Evolutionary conservation across 2,113 vertebrate genomes (phyloP).

Genomic region (Eulacestoma nigropectus): DNA sequence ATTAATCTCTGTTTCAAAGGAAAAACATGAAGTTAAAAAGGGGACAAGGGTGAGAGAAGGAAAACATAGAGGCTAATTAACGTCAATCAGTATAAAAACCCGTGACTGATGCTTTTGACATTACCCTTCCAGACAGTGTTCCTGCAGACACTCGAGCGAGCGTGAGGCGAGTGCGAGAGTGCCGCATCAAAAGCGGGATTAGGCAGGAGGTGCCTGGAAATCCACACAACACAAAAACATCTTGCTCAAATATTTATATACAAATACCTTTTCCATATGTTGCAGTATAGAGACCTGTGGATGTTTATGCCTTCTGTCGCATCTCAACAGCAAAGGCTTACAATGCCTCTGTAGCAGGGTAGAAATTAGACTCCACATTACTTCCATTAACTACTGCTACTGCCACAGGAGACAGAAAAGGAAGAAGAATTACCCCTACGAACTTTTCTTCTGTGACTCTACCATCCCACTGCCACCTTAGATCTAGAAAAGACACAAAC

Average conservation of each 20-base stretch:
- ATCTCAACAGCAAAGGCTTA: background rate
- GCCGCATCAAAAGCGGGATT: accelerated
- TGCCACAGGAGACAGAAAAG: background rate
- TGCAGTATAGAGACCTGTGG: background rate
- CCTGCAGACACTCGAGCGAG: background rate
- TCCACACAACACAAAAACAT: background rate
- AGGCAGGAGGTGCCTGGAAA: constrained; percentile 17
- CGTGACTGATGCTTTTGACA: constrained; percentile 44
- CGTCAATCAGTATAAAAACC: constrained; percentile 23
- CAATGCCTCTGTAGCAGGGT: background rate
- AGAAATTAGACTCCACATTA: background rate
- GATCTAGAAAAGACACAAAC: background rate
- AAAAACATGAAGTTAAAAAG: constrained; percentile 13
- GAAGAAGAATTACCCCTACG: background rate
- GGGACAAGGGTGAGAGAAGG: background rate
- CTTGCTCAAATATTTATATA: background rate
- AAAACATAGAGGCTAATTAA: constrained; percentile 44
- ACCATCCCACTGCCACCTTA: background rate
- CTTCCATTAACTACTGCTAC: background rate
- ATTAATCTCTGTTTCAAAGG: constrained; percentile 6
- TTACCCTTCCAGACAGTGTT: background rate
- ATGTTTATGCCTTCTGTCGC: background rate
- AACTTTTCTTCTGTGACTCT: background rate
- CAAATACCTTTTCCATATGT: background rate
- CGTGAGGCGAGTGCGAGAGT: background rate